Evolutionary conservation across 2,797 vertebrate genomes (phyloP).

Genomic region (Macroramphosus scolopax): DNA sequence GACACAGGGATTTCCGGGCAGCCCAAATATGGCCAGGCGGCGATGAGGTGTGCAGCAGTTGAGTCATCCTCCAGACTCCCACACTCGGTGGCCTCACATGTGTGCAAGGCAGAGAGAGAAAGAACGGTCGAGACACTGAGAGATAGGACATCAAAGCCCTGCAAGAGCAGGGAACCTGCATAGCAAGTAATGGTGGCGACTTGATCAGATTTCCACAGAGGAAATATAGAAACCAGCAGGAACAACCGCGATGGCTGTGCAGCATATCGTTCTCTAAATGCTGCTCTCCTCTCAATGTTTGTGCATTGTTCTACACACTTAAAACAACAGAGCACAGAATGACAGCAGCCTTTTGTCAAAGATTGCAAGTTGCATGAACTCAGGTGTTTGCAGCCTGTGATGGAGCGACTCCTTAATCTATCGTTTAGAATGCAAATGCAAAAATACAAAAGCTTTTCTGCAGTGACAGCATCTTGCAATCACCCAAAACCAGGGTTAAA

Average conservation of each 20-base stretch:
- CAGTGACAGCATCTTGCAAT: too few relatives aligned
- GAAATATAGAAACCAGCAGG: slow-evolving; percentile 4
- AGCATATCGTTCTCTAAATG: too few relatives aligned
- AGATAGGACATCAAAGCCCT: slow-evolving; percentile 47
- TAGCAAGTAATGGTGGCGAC: slow-evolving; percentile 37
- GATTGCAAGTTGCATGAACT: too few relatives aligned
- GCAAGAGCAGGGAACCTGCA: slow-evolving; percentile 34
- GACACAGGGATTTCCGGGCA: slow-evolving; percentile 71
- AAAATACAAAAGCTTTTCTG: too few relatives aligned
- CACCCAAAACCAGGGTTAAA: too few relatives aligned
- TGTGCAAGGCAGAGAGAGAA: slow-evolving; percentile 60
- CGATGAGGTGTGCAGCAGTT: slow-evolving; percentile 79
- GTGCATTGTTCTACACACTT: too few relatives aligned
- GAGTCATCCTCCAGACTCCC: slow-evolving; percentile 76
- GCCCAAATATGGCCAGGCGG: slow-evolving; percentile 77
- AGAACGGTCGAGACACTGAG: slow-evolving; percentile 17
- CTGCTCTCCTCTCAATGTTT: too few relatives aligned
- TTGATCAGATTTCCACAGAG: slow-evolving; percentile 28
- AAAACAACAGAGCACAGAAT: too few relatives aligned
- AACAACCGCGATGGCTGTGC: slow-evolving; percentile 21
- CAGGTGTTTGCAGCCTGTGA: too few relatives aligned
- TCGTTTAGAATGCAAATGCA: too few relatives aligned
- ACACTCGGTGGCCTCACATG: slow-evolving; percentile 59
- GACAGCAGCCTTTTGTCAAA: too few relatives aligned
- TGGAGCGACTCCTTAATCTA: too few relatives aligned